phyloP scores from a whole-genome alignment of 2,113 vertebrate species.

The Rafetus swinhoei region DNA sequence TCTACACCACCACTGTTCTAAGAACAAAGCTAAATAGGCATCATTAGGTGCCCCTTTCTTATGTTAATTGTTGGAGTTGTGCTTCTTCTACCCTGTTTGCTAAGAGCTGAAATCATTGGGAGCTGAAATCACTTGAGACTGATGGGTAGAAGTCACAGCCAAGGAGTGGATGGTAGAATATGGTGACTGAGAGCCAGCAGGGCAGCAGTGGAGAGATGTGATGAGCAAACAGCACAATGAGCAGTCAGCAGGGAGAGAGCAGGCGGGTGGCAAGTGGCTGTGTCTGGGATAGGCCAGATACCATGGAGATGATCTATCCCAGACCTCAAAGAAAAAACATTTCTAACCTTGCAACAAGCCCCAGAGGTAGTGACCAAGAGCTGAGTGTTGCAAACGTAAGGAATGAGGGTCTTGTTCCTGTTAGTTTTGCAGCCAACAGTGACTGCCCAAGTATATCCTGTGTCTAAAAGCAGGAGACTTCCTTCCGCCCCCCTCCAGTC shows the following conservation, averaged over 20 bases:
- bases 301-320: not conserved
- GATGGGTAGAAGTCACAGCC: too few species aligned
- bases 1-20: too few species aligned
- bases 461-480: not conserved
- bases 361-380: not conserved
- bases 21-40: too few species aligned
- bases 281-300: not conserved
- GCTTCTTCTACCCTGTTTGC: too few species aligned
- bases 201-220: not conserved
- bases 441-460: not conserved
- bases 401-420: not conserved
- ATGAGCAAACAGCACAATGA: too few species aligned
- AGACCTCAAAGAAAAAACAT: not conserved
- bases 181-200: not conserved
- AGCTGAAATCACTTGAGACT: too few species aligned
- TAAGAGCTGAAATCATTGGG: too few species aligned
- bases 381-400: not conserved
- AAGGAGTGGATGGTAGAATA: too few species aligned
- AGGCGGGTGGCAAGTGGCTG: not conserved
- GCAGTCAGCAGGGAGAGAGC: too few species aligned
- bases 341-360: not conserved
- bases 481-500: not conserved
- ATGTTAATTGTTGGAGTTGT: too few species aligned
- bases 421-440: fast-evolving
- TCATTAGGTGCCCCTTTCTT: too few species aligned